Evolutionary conservation across 2,113 vertebrate species (phyloP).

Genomic region (Misgurnus anguillicaudatus): DNA sequence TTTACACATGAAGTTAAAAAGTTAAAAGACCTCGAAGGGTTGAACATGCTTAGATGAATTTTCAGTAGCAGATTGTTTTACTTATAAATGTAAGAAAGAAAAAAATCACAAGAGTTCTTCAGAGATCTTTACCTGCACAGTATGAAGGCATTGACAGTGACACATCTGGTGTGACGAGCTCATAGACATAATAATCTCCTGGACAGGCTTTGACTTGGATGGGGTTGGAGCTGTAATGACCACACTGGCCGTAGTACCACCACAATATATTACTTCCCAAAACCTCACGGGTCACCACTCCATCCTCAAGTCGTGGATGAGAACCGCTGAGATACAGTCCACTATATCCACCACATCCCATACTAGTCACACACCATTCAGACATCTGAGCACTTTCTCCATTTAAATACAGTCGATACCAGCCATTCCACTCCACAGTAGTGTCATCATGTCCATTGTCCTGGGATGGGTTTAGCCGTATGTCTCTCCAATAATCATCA

Average conservation of each 20-base stretch:
- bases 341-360: background rate
- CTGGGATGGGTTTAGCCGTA: too few species aligned
- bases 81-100: too few species aligned
- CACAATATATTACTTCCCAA: background rate
- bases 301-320: constrained; percentile 34
- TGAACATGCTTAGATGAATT: too few species aligned
- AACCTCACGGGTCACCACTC: constrained; percentile 10
- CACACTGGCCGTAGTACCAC: background rate
- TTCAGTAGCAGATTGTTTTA: too few species aligned
- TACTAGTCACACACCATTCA: constrained; percentile 14
- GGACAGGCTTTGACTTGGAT: constrained; percentile 4
- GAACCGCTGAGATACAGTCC: constrained; percentile 9
- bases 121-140: constrained; percentile 4
- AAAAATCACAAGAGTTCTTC: too few species aligned
- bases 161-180: too few species aligned
- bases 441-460: too few species aligned
- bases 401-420: constrained; percentile 27
- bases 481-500: constrained; percentile 11
- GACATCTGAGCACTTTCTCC: constrained; percentile 28
- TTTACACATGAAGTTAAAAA: too few species aligned
- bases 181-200: constrained; percentile 1
- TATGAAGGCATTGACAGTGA: background rate
- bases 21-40: too few species aligned
- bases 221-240: background rate
- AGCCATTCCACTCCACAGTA: constrained; percentile 34